Base-by-base conservation (phyloP, 1,140 invertebrate genomes). In the Caenorhabditis briggsae region DNA sequence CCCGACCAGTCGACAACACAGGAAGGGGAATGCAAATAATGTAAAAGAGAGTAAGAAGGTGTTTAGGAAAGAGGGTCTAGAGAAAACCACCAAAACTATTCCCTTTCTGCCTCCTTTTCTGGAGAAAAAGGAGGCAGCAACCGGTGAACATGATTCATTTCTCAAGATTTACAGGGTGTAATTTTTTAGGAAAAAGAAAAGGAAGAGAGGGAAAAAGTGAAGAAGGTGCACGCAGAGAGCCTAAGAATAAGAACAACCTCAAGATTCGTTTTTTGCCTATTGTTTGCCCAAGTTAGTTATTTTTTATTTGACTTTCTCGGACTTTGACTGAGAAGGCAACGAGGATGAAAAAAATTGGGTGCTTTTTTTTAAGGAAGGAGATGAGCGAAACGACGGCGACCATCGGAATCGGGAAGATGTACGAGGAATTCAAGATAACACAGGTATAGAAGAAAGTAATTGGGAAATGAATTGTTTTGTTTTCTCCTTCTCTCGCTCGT, bases 171-270 rank as follows among this genome's bases (percentile, higher is more conserved):
- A 78, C 70, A 78, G n/a, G 70, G 70, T 78, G 70, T 78, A 53
- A 78, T 78, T 78, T 78, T 78, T 50, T 78, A 14, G 12, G 33
- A 3, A 25, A 2, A 33, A 3, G 56, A 59, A n/a, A 59, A 65
- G 25, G 61, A 53, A 53, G 50, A 14, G 50, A 16, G 50, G 16
- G 50, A 78, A 50, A 43, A 16, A 8, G 46, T 9, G 50, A 78
- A 78, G 14, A n/a, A 5, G 46, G n/a, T 48, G 64, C 18, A 41
- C 41, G 64, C 64, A 70, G 82, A 83, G 55, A 64, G 82, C 55
- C 59, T 48, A 83, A 64, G 56, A 83, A 83, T 83, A 83, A 64
- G 82, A 83, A 83, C 82, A 83, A 61, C 55, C 82, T 78, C 70
- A 78, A 78, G 70, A 78, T 50, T 78, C 70, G n/a, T 23, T 70